Evolutionary conservation across 2,888 invertebrate genomes (phyloP), one percentile per base, ranked within the genome.

Genomic region (Drosophila imparisetae): DNA sequence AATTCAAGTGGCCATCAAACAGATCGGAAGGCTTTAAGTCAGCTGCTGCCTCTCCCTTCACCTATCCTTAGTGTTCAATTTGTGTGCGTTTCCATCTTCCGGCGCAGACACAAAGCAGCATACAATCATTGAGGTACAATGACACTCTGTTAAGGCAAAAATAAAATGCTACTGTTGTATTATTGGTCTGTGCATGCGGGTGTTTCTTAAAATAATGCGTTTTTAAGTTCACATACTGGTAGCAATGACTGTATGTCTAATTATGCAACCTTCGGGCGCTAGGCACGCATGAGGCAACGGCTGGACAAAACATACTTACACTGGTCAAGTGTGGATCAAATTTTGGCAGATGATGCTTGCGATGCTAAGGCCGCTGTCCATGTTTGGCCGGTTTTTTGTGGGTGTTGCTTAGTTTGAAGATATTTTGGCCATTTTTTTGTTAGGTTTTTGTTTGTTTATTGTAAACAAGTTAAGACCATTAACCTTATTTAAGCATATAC

Each of bases 191-290:
- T 36, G 18, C 13, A 32, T 40, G 10, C 7, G 42, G 30, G 64
- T 52, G 48, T 75, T 60, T 52, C 57, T 61, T 66, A 36, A 61
- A 55, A 55, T 69, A 63, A 58, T 70, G 55, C 45, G 45, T 36
- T 81, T 63, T 54, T 53, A 62, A 67, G 63, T 81, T 81, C 40
- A 72, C 24, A 49, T 48, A 54, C 38, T 52, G 59, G 50, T 63
- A 72, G 34, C 54, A 73, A 58, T 65, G 52, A 18, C 38, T 57
- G 30, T 66, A 29, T 54, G 55, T 48, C 42, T 67, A 80, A 88
- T 90, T 80, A 80, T 52, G 55, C 72, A 86, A 80, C 84, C 84
- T 85, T 90, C 89, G 59, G 68, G 62, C 45, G 49, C 58, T 27
- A 29, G 36, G 27, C 38, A 55, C 29, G 38, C 7, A 38, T 60